These are phyloP conservation scores for Folsomia candida DNA, from an alignment of 2,888 invertebrate genomes.

Conservation along the genomic window DNA sequence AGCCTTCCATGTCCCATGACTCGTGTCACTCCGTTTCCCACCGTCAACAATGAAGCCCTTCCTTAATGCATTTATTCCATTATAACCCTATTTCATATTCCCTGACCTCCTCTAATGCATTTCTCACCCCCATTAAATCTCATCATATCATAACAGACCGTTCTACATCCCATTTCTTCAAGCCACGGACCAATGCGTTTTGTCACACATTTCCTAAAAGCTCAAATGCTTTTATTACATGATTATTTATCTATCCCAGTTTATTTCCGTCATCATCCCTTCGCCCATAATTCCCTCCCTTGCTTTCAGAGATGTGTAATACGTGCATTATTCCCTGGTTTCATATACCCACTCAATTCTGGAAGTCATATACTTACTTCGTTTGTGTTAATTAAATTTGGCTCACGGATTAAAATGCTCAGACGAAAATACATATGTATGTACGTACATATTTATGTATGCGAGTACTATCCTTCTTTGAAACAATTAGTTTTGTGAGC, in stretches of 20 bases:
- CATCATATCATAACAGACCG: constrained; percentile 39
- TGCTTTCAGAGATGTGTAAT: too few species aligned
- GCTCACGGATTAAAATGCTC: too few species aligned
- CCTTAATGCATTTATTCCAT: constrained; percentile 51
- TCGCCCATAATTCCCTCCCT: constrained; percentile 3
- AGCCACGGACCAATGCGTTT: constrained; percentile 13
- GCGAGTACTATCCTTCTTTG: too few species aligned
- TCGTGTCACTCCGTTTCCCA: constrained; percentile 51
- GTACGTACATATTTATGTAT: too few species aligned
- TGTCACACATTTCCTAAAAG: constrained; percentile 22
- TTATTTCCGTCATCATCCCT: constrained; percentile 2
- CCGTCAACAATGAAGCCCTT: constrained; percentile 47
- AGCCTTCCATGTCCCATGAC: constrained; percentile 47
- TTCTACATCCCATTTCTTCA: constrained; percentile 5
- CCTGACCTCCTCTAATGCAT: constrained; percentile 49
- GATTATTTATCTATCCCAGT: constrained; percentile 15
- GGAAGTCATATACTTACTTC: too few species aligned
- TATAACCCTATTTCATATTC: constrained; percentile 50
- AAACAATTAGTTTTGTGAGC: too few species aligned
- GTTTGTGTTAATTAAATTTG: too few species aligned
- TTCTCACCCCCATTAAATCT: constrained; percentile 50
- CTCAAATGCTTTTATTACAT: constrained; percentile 27
- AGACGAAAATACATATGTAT: too few species aligned
- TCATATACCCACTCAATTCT: too few species aligned
- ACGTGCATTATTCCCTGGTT: too few species aligned